Conservation (phyloP, 2,113 vertebrate species). For the Bujurquina vittata region DNA sequence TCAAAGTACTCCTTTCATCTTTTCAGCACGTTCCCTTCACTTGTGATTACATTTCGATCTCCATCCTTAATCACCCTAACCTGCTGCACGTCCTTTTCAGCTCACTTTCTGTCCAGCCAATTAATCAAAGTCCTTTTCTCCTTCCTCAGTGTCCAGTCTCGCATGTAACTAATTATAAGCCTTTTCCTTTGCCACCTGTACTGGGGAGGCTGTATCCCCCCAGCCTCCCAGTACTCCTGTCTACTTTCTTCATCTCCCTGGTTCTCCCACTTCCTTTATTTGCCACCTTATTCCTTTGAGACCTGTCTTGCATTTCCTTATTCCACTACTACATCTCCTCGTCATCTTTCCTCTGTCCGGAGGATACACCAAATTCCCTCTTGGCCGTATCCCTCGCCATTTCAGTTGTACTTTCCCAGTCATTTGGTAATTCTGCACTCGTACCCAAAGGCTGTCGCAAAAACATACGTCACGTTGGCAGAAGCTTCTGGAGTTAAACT, state of each 20-base stretch:
- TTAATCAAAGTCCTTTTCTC: background rate
- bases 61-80: background rate
- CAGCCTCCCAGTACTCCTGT: background rate
- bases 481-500: conserved; percentile 7
- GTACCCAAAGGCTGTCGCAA: background rate
- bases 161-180: background rate
- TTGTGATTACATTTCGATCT: background rate
- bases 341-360: background rate
- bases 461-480: background rate
- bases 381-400: background rate
- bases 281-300: background rate
- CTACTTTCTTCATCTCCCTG: background rate
- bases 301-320: background rate
- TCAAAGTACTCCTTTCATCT: background rate
- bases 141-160: background rate
- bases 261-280: rapidly evolving
- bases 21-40: background rate
- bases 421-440: background rate
- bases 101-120: background rate
- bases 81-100: background rate
- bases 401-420: background rate
- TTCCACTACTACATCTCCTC: background rate
- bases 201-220: background rate
- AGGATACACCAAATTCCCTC: background rate
- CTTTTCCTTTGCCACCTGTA: background rate